A percentile compares a stretch with the other conserved stretches of the same genome.
phyloP scores from a whole-genome alignment of 2,797 vertebrate genomes.

The Myotis planiceps region DNA sequence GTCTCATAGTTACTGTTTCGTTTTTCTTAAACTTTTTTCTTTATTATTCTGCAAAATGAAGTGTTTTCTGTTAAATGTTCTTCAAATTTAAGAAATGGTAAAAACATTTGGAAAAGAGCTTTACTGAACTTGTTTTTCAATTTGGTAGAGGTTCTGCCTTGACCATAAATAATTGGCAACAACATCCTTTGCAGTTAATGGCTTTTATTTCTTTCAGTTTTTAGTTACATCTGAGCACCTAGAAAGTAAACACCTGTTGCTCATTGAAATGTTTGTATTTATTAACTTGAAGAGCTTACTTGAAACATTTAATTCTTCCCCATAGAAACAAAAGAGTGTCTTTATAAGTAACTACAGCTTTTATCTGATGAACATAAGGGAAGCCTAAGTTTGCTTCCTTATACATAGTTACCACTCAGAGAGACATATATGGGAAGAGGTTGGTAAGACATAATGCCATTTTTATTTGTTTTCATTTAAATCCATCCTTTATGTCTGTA shows the following conservation, averaged over 20 bases:
- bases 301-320: slow-evolving; percentile 36
- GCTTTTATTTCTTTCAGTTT: neutral
- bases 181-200: slow-evolving; percentile 3
- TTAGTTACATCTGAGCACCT: neutral
- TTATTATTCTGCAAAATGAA: neutral
- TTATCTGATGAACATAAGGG: neutral
- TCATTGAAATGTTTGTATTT: neutral
- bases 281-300: slow-evolving; percentile 52
- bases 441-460: neutral
- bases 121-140: neutral
- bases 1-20: neutral
- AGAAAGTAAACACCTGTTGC: neutral
- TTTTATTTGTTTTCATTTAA: neutral
- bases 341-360: neutral
- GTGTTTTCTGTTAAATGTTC: neutral
- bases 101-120: neutral
- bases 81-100: slow-evolving; percentile 35
- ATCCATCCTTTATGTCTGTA: neutral
- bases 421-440: neutral
- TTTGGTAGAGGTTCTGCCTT: neutral
- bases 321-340: neutral
- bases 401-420: neutral
- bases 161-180: neutral
- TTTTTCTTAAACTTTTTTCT: neutral
- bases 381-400: neutral